Evolutionary conservation across 1,140 invertebrate genomes (phyloP).

Genomic region (Polyergus mexicanus): DNA sequence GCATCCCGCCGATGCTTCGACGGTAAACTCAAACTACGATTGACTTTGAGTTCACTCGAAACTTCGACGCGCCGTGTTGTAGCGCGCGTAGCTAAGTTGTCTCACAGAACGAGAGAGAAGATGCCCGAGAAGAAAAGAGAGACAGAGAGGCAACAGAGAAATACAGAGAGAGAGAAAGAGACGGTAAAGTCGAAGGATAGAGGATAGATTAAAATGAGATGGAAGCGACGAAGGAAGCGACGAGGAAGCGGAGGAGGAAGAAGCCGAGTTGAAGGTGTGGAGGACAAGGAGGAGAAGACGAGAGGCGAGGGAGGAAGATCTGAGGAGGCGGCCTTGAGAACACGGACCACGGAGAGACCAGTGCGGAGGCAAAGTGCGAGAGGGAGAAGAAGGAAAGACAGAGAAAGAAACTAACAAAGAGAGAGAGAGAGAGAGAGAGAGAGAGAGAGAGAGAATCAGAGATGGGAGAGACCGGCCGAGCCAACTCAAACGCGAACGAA

Average conservation of each 20-base stretch:
- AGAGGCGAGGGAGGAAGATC: slow-evolving; percentile 75
- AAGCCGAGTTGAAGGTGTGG: slow-evolving; percentile 66
- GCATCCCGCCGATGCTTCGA: slow-evolving; percentile 59
- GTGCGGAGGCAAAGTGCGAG: slow-evolving; percentile 70
- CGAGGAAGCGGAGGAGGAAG: slow-evolving; percentile 60
- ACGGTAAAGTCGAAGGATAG: slow-evolving; percentile 44
- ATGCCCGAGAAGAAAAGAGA: not conserved
- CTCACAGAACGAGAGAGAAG: slow-evolving; percentile 50
- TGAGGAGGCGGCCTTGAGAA: slow-evolving; percentile 86
- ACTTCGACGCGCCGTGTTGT: slow-evolving; percentile 53
- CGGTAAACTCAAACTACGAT: slow-evolving; percentile 62
- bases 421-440: slow-evolving; percentile 69
- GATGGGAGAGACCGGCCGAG: slow-evolving; percentile 78
- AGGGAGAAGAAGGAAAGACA: slow-evolving; percentile 53
- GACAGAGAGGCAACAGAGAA: no score
- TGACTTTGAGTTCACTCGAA: slow-evolving; percentile 61
- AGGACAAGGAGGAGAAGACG: slow-evolving; percentile 55
- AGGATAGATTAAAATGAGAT: slow-evolving; percentile 62
- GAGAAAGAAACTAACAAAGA: slow-evolving; percentile 50
- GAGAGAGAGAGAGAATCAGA: slow-evolving; percentile 32
- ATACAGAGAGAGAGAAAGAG: not conserved
- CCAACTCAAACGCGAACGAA: slow-evolving; percentile 84
- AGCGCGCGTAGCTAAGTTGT: slow-evolving; percentile 53
- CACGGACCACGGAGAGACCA: slow-evolving; percentile 80
- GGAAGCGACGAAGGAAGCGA: slow-evolving; percentile 70